These are phyloP conservation scores for Loris lydekkerianus DNA, from an alignment of 2,797 vertebrate genomes.

Conservation along the genomic window DNA sequence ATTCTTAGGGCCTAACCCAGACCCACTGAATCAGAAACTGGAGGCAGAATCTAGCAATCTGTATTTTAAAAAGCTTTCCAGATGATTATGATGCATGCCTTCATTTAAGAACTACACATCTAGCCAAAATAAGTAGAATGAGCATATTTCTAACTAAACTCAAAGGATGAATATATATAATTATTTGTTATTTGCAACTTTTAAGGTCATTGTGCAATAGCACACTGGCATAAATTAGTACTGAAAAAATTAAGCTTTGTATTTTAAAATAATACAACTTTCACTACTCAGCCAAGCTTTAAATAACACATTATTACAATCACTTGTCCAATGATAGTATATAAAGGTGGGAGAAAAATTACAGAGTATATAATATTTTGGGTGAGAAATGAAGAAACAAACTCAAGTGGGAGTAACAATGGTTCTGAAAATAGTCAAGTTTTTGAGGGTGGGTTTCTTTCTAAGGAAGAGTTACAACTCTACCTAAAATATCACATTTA, in stretches of 20 bases:
- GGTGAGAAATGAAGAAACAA: constrained; percentile 9
- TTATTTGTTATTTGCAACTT: constrained; percentile 45
- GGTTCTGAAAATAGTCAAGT: constrained; percentile 59
- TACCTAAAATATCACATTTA: constrained; percentile 75
- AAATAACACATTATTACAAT: constrained; percentile 15
- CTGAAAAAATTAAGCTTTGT: not conserved
- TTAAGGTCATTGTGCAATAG: constrained; percentile 42
- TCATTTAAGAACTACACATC: constrained; percentile 34
- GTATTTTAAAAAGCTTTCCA: not conserved
- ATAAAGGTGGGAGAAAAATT: constrained; percentile 48
- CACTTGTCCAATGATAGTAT: not conserved
- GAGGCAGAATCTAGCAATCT: constrained; percentile 18
- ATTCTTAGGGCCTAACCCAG: not conserved
- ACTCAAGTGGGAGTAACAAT: constrained; percentile 38
- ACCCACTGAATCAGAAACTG: constrained; percentile 12
- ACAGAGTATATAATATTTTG: not conserved
- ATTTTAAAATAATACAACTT: constrained; percentile 57
- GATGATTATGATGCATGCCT: constrained; percentile 7
- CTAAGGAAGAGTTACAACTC: constrained; percentile 59
- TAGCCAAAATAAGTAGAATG: constrained; percentile 59
- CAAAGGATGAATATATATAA: not conserved
- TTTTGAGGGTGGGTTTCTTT: constrained; percentile 49
- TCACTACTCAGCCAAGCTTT: not conserved
- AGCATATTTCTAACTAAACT: constrained; percentile 42
- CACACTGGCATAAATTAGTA: constrained; percentile 23